Evolutionary conservation across 1,140 invertebrate genomes (phyloP).

Genomic region (Lasaia peninsularis): DNA sequence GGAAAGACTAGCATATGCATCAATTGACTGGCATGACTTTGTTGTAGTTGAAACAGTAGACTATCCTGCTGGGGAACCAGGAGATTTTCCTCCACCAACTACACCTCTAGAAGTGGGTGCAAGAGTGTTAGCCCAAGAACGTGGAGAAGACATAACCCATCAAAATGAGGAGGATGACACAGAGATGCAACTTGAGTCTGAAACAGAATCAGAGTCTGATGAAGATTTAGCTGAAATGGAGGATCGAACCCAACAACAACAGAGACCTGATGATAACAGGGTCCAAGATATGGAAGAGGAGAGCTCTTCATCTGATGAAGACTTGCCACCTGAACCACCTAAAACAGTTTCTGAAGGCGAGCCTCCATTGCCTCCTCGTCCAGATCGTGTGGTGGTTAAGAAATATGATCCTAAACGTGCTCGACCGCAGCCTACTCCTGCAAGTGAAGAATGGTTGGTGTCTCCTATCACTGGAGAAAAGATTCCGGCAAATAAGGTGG

Average conservation of each 20-base stretch:
- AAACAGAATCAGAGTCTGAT: constrained; percentile 80
- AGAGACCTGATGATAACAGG: constrained; percentile 63
- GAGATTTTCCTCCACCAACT: constrained; percentile 97
- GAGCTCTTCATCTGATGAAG: constrained; percentile 87
- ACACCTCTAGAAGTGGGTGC: constrained; percentile 98
- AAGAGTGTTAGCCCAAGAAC: constrained; percentile 91
- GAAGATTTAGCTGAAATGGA: constrained; percentile 85
- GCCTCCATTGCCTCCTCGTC: constrained; percentile 89
- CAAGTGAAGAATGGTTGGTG: constrained; percentile 93
- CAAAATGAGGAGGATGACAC: constrained; percentile 79
- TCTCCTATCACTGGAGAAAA: constrained; percentile 98
- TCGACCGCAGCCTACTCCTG: constrained; percentile 78
- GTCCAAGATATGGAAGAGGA: constrained; percentile 96
- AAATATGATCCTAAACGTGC: constrained; percentile 97
- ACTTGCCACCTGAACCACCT: constrained; percentile 76
- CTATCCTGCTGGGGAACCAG: constrained; percentile 97
- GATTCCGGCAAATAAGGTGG: constrained; percentile 97
- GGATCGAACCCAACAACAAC: constrained; percentile 78
- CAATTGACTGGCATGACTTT: constrained; percentile 99
- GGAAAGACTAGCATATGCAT: constrained; percentile 97
- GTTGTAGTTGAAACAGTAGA: constrained; percentile 99
- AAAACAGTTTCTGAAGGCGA: constrained; percentile 76
- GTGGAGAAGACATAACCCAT: constrained; percentile 65
- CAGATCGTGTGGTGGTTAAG: constrained; percentile 96
- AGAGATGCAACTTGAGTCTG: constrained; percentile 82